phyloP scores from a whole-genome alignment of 2,797 vertebrate species.

The Lemur catta region DNA sequence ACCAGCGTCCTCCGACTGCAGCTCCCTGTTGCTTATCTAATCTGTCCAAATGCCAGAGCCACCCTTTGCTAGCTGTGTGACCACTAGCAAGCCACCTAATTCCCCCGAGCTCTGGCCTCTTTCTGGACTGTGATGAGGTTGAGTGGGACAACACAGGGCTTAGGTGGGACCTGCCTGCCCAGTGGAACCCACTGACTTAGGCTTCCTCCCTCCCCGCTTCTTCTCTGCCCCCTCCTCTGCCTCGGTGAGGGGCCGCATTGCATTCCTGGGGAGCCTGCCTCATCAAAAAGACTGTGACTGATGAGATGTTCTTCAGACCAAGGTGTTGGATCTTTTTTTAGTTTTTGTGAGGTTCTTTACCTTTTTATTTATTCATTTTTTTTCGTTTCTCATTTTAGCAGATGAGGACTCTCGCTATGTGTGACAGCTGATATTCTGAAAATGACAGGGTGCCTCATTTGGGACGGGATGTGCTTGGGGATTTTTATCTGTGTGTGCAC shows the following conservation, averaged over 20 bases:
- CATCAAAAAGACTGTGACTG: neutral
- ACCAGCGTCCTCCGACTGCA: neutral
- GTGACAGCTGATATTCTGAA: slow-evolving; percentile 48
- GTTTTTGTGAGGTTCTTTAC: neutral
- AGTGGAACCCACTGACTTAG: rapidly evolving
- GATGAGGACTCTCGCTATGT: neutral
- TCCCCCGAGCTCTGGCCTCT: neutral
- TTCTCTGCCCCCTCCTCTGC: neutral
- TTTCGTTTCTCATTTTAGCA: slow-evolving; percentile 15
- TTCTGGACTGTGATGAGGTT: neutral
- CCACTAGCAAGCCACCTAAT: neutral
- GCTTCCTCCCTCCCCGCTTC: neutral
- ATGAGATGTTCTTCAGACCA: neutral
- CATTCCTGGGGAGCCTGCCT: neutral
- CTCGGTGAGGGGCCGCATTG: rapidly evolving
- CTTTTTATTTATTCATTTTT: neutral
- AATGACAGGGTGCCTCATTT: slow-evolving; percentile 37
- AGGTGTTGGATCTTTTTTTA: neutral
- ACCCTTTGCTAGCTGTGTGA: neutral
- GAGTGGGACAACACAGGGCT: rapidly evolving
- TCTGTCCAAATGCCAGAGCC: neutral
- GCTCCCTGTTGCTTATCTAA: neutral
- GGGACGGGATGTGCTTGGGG: slow-evolving; percentile 23
- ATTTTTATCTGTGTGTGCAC: neutral
- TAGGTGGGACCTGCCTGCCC: neutral